Percentiles rank a stretch among this genome's conserved stretches.
Conservation (phyloP, 2,888 invertebrate genomes). For the Lasioglossum lativentre region DNA sequence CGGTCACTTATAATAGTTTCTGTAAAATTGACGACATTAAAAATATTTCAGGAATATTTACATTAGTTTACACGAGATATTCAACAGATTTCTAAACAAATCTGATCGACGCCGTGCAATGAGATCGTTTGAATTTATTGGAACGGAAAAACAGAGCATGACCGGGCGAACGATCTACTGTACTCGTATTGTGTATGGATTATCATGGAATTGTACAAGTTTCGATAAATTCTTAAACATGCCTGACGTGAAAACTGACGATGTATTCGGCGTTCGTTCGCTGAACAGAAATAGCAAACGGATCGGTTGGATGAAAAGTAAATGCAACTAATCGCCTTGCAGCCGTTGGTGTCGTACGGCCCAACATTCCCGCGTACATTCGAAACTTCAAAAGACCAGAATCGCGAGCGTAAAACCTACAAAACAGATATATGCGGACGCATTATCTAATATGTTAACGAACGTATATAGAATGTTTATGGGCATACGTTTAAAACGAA, state of each 20-base stretch:
- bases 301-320: conserved; percentile 98
- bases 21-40: background rate
- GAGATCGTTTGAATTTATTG: conserved; percentile 29
- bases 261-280: conserved; percentile 96
- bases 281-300: conserved; percentile 98
- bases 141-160: background rate
- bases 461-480: background rate
- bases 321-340: conserved; percentile 95
- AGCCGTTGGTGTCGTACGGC: conserved; percentile 88
- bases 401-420: conserved; percentile 94
- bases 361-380: conserved; percentile 89
- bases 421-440: conserved; percentile 31
- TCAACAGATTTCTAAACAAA: background rate
- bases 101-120: conserved; percentile 24
- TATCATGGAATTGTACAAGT: background rate
- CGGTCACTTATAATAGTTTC: background rate
- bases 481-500: background rate
- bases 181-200: background rate
- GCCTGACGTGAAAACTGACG: conserved; percentile 96
- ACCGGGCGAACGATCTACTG: background rate
- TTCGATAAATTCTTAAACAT: conserved; percentile 80
- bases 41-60: conserved; percentile 1
- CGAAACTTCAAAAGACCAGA: conserved; percentile 91
- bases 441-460: conserved; percentile 6
- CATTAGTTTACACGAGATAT: background rate